phyloP scores from a whole-genome alignment of 2,797 vertebrate species.

The Potorous gilbertii region DNA sequence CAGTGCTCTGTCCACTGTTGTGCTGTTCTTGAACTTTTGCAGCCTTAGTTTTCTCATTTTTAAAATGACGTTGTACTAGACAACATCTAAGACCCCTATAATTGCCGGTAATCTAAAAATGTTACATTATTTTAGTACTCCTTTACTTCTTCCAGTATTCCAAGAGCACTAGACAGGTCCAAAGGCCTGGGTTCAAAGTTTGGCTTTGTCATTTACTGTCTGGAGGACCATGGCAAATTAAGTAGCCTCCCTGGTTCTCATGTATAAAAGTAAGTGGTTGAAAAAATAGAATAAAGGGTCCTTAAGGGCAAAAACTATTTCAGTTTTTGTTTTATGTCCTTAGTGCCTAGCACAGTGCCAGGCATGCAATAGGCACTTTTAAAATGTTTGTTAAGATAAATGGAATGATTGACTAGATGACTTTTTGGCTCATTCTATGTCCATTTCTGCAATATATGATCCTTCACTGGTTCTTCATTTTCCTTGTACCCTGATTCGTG shows the following conservation, averaged over 20 bases:
- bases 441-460: not conserved
- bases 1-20: not conserved
- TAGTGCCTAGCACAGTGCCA: not conserved
- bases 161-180: not conserved
- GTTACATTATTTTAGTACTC: not conserved
- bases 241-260: not conserved
- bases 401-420: not conserved
- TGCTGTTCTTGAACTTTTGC: not conserved
- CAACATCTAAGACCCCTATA: not conserved
- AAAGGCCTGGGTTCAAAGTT: not conserved
- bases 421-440: not conserved
- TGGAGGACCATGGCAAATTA: not conserved
- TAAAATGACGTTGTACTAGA: not conserved
- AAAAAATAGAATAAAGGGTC: not conserved
- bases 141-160: not conserved
- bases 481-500: not conserved
- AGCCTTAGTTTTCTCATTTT: not conserved
- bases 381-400: too few relatives aligned
- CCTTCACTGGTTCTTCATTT: not conserved
- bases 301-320: not conserved
- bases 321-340: not conserved
- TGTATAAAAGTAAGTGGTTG: not conserved
- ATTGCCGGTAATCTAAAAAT: not conserved
- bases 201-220: not conserved
- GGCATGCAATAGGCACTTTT: not conserved